Evolutionary conservation across 2,113 vertebrate species (phyloP).

Genomic region (Oenanthe melanoleuca): DNA sequence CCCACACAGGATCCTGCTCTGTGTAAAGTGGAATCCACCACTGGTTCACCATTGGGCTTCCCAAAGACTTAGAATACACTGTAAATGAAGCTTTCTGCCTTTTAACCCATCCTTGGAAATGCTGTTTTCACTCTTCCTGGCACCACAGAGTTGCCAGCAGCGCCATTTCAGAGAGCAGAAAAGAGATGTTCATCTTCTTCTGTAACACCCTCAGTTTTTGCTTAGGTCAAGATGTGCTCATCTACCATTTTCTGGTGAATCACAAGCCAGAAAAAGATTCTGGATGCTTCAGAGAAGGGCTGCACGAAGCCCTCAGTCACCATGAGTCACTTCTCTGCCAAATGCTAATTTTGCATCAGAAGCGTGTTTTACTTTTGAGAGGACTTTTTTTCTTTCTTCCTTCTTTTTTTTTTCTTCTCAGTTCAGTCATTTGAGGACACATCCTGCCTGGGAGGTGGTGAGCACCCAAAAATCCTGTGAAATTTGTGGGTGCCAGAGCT

Average conservation of each 20-base stretch:
- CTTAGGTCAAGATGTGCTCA: constrained; percentile 47
- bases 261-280: constrained; percentile 54
- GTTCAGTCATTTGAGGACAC: constrained; percentile 17
- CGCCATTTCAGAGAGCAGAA: neutral
- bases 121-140: neutral
- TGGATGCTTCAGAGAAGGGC: constrained; percentile 23
- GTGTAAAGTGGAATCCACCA: neutral
- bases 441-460: neutral
- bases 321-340: constrained; percentile 53
- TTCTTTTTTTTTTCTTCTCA: neutral
- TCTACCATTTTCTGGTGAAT: constrained; percentile 53
- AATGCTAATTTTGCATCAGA: constrained; percentile 54
- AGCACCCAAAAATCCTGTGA: constrained; percentile 25
- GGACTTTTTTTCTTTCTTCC: neutral
- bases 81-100: neutral
- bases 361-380: constrained; percentile 31
- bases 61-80: neutral
- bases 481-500: neutral
- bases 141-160: neutral
- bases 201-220: neutral
- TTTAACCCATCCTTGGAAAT: neutral
- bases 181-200: neutral
- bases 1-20: accelerated
- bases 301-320: constrained; percentile 40
- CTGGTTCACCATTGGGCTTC: neutral